These are phyloP conservation scores for Ceratothoa steindachneri DNA, from an alignment of 2,888 invertebrate genomes.

Conservation along the genomic window DNA sequence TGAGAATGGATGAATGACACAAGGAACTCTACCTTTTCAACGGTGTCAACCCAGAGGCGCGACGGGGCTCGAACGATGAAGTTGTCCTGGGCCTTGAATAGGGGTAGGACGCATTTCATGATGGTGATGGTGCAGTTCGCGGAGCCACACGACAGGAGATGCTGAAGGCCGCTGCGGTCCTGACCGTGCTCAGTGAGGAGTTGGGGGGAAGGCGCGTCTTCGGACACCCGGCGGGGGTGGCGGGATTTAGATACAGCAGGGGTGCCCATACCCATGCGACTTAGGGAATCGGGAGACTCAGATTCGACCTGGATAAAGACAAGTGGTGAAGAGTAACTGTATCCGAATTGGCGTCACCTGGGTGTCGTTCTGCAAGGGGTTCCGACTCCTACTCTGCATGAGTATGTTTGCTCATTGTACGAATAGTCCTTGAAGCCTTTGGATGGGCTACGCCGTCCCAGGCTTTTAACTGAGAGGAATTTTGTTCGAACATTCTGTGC, in stretches of 20 bases:
- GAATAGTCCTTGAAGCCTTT: too few species aligned
- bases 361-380: too few species aligned
- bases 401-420: too few species aligned
- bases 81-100: conserved; percentile 67
- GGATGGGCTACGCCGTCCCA: too few species aligned
- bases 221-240: neutral
- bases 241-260: neutral
- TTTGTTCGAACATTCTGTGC: too few species aligned
- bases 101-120: conserved; percentile 67
- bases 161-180: neutral
- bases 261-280: neutral
- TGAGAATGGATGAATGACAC: too few species aligned
- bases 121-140: conserved; percentile 72
- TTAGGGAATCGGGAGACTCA: neutral
- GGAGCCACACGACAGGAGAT: conserved; percentile 58
- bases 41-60: conserved; percentile 73
- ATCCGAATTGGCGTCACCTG: too few species aligned
- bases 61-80: conserved; percentile 67
- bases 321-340: too few species aligned
- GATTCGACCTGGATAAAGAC: neutral
- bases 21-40: conserved; percentile 75
- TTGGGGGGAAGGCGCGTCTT: neutral
- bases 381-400: too few species aligned
- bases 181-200: neutral
- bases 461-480: too few species aligned